Percentiles rank a stretch among this genome's conserved stretches.
phyloP scores from a whole-genome alignment of 2,797 vertebrate species.

The Erpetoichthys calabaricus region DNA sequence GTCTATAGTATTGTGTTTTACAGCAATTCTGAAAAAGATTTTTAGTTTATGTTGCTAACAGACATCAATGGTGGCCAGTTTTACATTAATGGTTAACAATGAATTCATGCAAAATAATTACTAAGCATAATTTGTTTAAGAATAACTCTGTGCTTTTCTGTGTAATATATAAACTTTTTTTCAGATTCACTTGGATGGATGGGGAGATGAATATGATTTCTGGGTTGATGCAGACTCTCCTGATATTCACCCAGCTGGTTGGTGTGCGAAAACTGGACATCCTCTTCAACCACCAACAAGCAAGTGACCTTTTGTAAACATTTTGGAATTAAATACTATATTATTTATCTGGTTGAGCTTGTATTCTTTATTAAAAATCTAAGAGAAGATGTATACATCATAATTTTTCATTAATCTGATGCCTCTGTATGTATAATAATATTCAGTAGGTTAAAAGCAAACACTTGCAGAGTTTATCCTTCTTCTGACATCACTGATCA shows the following conservation, averaged over 20 bases:
- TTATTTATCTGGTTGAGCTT: neutral
- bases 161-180: neutral
- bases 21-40: no score
- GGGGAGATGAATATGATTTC: constrained; percentile 64
- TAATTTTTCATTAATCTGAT: neutral
- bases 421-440: neutral
- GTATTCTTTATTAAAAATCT: neutral
- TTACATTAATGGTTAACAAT: no score
- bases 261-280: constrained; percentile 68
- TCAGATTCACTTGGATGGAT: constrained; percentile 73
- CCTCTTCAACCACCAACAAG: constrained; percentile 63
- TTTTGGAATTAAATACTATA: neutral
- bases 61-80: no score
- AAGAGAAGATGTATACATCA: neutral
- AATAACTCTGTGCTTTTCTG: neutral
- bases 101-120: no score
- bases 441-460: no score
- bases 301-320: constrained; percentile 34
- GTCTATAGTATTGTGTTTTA: no score
- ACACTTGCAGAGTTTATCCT: no score
- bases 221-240: constrained; percentile 68
- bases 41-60: no score
- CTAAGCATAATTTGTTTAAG: no score
- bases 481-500: no score
- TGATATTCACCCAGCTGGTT: constrained; percentile 67